phyloP scores from a whole-genome alignment of 1,140 invertebrate genomes.

The Brachionus angularis region DNA sequence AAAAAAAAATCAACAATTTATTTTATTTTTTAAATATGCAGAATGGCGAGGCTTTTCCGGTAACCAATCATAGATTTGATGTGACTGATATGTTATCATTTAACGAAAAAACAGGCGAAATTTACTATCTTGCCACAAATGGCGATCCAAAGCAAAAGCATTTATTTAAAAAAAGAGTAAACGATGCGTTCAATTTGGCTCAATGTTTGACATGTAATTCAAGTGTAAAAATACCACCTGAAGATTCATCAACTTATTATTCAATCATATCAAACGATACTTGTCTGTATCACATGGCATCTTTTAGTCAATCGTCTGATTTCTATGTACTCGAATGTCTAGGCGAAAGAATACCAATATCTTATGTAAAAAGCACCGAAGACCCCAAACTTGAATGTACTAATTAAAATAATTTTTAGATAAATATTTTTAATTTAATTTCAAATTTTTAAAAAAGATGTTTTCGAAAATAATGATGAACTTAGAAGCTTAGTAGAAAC shows the following conservation, averaged over 20 bases:
- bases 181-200: conserved; percentile 3
- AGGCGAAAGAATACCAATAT: conserved; percentile 33
- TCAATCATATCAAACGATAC: neutral
- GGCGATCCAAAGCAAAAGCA: conserved; percentile 43
- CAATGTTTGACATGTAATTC: conserved; percentile 32
- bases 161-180: conserved; percentile 42
- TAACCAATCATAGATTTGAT: conserved; percentile 38
- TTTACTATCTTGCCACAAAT: conserved; percentile 41
- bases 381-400: neutral
- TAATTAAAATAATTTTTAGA: neutral
- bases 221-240: neutral
- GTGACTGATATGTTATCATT: conserved; percentile 17
- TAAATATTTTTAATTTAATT: neutral
- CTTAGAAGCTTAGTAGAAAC: neutral
- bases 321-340: conserved; percentile 34
- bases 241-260: conserved; percentile 1
- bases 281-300: conserved; percentile 21
- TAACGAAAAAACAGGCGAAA: conserved; percentile 23
- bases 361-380: conserved; percentile 27
- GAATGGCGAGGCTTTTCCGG: conserved; percentile 21
- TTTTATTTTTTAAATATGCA: neutral
- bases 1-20: neutral
- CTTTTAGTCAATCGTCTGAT: neutral
- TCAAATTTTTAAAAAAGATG: conserved; percentile 21
- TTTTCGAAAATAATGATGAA: conserved; percentile 7